phyloP scores from a whole-genome alignment of 2,113 vertebrate genomes.

The Gavia stellata region DNA sequence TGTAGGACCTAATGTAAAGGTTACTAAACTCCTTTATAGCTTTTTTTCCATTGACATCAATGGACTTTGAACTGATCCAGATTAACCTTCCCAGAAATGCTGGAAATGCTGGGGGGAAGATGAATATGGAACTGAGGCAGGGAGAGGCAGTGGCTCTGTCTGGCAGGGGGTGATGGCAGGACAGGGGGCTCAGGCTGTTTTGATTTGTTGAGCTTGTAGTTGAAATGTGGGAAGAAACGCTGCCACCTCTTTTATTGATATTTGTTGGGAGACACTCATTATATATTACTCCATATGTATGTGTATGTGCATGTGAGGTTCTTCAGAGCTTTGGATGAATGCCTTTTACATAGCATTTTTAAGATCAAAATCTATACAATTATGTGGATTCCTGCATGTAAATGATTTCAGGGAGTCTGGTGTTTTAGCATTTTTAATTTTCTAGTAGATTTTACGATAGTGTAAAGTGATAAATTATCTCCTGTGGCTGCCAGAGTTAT shows the following conservation, averaged over 20 bases:
- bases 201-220: not conserved
- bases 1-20: not conserved
- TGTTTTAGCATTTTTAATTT: constrained; percentile 59
- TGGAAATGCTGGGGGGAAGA: not conserved
- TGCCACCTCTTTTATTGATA: not conserved
- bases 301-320: constrained; percentile 7
- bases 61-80: not conserved
- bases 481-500: constrained; percentile 6
- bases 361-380: constrained; percentile 62
- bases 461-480: constrained; percentile 53
- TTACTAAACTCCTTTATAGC: not conserved
- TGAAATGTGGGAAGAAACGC: not conserved
- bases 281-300: constrained; percentile 3
- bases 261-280: not conserved
- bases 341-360: constrained; percentile 42
- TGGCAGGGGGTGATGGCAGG: not conserved
- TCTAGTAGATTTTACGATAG: constrained; percentile 52
- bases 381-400: constrained; percentile 62
- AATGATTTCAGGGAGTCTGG: constrained; percentile 53
- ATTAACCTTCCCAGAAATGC: not conserved
- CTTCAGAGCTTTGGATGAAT: constrained; percentile 47
- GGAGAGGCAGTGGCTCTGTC: not conserved
- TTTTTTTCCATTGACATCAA: not conserved
- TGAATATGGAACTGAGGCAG: not conserved
- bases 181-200: not conserved